Base-by-base conservation (phyloP, 2,888 invertebrate genomes). In the Eledona agricola region DNA sequence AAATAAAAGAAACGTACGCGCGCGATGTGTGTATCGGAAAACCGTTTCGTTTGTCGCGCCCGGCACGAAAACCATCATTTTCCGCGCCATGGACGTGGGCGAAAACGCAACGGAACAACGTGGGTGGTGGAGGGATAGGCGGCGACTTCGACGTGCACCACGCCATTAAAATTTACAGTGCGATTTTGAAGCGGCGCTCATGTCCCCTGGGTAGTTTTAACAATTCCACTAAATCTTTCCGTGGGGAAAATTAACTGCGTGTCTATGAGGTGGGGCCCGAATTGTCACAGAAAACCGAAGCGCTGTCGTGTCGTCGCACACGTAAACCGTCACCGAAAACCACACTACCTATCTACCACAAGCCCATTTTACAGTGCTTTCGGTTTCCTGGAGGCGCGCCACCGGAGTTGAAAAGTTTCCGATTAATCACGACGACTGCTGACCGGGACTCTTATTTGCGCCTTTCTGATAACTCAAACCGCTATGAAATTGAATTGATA, bases 401-500 rank as follows among this genome's bases (percentile, higher is more conserved):
- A n/a, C n/a, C n/a, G n/a, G n/a, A n/a, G n/a, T n/a, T n/a, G n/a
- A n/a, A n/a, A n/a, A n/a, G n/a, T n/a, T n/a, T n/a, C n/a, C n/a
- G n/a, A n/a, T n/a, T n/a, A n/a, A n/a, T n/a, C n/a, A n/a, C n/a
- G n/a, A n/a, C n/a, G n/a, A n/a, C n/a, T n/a, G n/a, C n/a, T n/a
- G n/a, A n/a, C n/a, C n/a, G n/a, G n/a, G n/a, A n/a, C 9, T 15
- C 10, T 16, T 38, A 10, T 59, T 56, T 19, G 26, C 28, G 11
- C 23, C 40, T 26, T 31, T 37, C n/a, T 61, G 62, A 32, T 31
- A 32, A 15, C 19, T 37, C 25, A 23, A 40, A 25, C 22, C 23
- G 46, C 59, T 62, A 60, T 60, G 63, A 67, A 72, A 72, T 72
- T 71, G 72, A 73, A 72, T 71, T 68, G 72, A 70, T 70, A 69